Percentiles rank a stretch among this genome's conserved stretches.
phyloP scores from a whole-genome alignment of 2,113 vertebrate species.

The Macquaria ambigua region DNA sequence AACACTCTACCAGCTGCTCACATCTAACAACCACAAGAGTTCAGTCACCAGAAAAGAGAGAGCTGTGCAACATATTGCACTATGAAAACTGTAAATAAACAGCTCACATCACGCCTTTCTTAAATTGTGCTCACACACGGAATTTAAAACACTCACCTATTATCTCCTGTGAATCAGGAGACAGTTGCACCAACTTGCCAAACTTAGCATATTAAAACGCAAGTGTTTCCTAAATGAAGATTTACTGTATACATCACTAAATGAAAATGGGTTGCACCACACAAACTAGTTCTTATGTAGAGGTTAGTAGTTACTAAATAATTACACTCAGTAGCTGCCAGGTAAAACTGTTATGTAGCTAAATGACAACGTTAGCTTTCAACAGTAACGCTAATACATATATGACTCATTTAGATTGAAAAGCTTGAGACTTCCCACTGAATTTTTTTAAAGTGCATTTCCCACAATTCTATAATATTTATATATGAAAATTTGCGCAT shows the following conservation, averaged over 20 bases:
- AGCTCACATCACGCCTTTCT: constrained; percentile 1
- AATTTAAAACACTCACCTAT: background rate
- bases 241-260: background rate
- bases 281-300: background rate
- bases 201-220: background rate
- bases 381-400: background rate
- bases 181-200: background rate
- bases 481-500: too few species aligned
- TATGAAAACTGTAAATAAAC: constrained; percentile 21
- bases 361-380: background rate
- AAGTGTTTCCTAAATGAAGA: background rate
- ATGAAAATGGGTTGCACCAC: background rate
- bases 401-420: background rate
- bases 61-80: constrained; percentile 12
- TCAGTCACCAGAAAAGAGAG: constrained; percentile 22
- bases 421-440: too few species aligned
- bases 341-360: background rate
- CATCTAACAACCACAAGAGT: constrained; percentile 46
- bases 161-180: background rate
- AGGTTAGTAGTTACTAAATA: background rate
- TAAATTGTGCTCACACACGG: constrained; percentile 4
- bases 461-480: too few species aligned
- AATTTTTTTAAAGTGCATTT: too few species aligned
- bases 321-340: background rate
- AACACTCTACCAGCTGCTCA: constrained; percentile 71